Percentiles rank a stretch among this genome's conserved stretches.
phyloP scores from a whole-genome alignment of 2,797 vertebrate species.

The Eurystomus glaucurus region DNA sequence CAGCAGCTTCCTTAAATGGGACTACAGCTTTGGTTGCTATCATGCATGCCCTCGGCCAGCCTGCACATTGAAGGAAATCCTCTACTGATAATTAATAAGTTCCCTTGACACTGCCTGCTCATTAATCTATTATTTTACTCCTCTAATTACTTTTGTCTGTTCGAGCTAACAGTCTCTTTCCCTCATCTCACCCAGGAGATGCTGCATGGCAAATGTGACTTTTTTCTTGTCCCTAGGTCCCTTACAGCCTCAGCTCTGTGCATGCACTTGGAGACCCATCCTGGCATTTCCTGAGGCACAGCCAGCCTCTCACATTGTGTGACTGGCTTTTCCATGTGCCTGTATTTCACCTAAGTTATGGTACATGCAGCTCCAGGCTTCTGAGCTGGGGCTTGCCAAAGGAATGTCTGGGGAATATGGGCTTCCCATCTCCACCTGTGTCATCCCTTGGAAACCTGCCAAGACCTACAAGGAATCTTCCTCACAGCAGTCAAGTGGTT shows the following conservation, averaged over 20 bases:
- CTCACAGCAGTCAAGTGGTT: background rate
- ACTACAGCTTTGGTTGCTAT: constrained; percentile 30
- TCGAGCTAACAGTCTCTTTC: constrained; percentile 62
- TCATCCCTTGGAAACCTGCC: background rate
- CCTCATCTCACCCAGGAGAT: background rate
- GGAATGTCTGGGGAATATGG: background rate
- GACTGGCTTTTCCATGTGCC: background rate
- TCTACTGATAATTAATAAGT: constrained; percentile 69
- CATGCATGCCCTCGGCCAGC: constrained; percentile 17
- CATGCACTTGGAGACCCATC: background rate
- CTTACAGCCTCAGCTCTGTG: background rate
- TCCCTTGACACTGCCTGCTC: constrained; percentile 61
- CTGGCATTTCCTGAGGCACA: background rate
- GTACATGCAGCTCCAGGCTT: background rate
- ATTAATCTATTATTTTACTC: constrained; percentile 70
- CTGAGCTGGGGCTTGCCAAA: background rate
- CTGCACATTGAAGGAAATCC: constrained; percentile 36
- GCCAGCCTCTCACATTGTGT: background rate
- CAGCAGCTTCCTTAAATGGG: background rate
- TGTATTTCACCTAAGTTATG: background rate
- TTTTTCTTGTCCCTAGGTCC: background rate
- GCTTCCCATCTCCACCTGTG: background rate
- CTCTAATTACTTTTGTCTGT: constrained; percentile 77
- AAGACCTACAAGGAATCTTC: background rate
- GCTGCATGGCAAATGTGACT: background rate